A percentile compares a stretch with the other conserved stretches of the same genome.
phyloP scores from a whole-genome alignment of 2,888 invertebrate species.

The Autographa gamma region DNA sequence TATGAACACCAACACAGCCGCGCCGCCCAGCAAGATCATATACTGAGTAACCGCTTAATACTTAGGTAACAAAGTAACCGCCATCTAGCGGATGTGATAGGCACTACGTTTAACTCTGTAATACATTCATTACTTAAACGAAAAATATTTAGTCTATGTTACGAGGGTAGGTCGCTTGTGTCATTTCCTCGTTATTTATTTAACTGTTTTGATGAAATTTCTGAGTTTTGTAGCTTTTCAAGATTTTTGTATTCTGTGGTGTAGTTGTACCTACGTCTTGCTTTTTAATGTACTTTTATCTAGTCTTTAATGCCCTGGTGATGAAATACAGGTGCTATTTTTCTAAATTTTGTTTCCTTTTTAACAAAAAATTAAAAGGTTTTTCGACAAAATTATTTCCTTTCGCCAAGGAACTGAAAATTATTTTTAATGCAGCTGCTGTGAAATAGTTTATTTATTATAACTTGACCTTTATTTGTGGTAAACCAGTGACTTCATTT shows the following conservation, averaged over 20 bases:
- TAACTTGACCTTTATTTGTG: neutral
- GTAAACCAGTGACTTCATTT: neutral
- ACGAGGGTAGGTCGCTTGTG: neutral
- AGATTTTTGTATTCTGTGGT: conserved; percentile 30
- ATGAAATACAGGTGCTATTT: conserved; percentile 11
- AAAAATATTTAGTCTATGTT: conserved; percentile 3
- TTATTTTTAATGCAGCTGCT: neutral
- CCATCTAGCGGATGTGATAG: conserved; percentile 30
- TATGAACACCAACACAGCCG: conserved; percentile 78
- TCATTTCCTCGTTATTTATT: neutral
- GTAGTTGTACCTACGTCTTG: conserved; percentile 33
- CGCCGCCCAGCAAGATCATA: conserved; percentile 85
- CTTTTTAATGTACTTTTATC: conserved; percentile 10
- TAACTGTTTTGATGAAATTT: neutral
- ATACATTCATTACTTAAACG: neutral
- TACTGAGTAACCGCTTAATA: conserved; percentile 65
- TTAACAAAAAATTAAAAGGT: conserved; percentile 8
- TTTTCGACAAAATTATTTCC: conserved; percentile 23
- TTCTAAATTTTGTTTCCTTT: neutral
- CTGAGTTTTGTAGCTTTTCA: conserved; percentile 6
- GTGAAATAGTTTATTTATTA: neutral
- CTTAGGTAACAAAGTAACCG: conserved; percentile 24
- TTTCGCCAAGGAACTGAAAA: neutral
- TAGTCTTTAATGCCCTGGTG: conserved; percentile 35
- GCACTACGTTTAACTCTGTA: conserved; percentile 11